Conservation (phyloP, 1,140 invertebrate species). For the Xylocopa sonorina region DNA sequence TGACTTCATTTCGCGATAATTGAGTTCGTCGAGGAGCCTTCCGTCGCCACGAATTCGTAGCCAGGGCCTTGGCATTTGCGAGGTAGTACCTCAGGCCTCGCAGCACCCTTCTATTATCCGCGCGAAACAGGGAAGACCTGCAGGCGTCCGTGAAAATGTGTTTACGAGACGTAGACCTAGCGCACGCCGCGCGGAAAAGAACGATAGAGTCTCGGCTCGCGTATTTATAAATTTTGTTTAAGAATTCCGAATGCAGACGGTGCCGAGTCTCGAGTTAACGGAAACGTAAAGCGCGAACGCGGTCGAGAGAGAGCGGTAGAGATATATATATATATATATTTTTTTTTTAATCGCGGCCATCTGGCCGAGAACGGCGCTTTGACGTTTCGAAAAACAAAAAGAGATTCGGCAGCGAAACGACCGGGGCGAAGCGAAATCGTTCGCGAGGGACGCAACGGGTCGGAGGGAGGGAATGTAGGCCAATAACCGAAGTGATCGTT, state of each 20-base stretch:
- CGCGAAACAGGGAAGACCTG: neutral
- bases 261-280: neutral
- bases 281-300: constrained; percentile 22
- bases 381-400: constrained; percentile 57
- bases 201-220: constrained; percentile 10
- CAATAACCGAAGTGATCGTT: constrained; percentile 61
- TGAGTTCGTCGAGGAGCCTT: too few relatives aligned
- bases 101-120: neutral
- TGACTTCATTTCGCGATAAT: too few relatives aligned
- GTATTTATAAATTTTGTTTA: constrained; percentile 50
- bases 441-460: too few relatives aligned
- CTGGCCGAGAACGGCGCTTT: constrained; percentile 30
- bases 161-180: constrained; percentile 25
- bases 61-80: constrained; percentile 9
- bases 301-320: neutral
- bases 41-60: neutral
- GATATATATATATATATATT: neutral
- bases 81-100: neutral
- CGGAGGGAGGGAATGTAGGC: constrained; percentile 58
- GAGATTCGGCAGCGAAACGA: constrained; percentile 57
- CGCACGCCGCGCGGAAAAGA: neutral
- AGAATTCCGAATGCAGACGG: constrained; percentile 40
- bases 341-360: constrained; percentile 46
- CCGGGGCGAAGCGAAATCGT: constrained; percentile 31
- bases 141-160: constrained; percentile 19